A percentile compares a stretch with the other conserved stretches of the same genome.
Conservation (phyloP, 2,888 invertebrate species). For the Pyrrhia umbra region DNA sequence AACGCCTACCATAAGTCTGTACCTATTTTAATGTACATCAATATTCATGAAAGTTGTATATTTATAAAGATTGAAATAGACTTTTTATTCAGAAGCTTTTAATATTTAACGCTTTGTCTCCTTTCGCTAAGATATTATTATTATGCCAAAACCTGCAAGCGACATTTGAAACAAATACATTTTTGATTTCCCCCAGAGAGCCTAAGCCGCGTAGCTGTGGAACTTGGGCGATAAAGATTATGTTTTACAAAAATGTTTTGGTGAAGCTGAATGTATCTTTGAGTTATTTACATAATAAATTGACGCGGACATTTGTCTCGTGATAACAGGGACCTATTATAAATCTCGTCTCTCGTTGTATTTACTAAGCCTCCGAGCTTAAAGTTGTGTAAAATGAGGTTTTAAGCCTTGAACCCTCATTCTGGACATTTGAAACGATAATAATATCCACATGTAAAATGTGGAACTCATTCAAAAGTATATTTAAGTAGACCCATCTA, state of each 20-base stretch:
- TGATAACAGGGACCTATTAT: slow-evolving; percentile 27
- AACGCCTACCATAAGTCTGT: slow-evolving; percentile 37
- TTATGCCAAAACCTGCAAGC: slow-evolving; percentile 39
- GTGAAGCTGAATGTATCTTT: slow-evolving; percentile 39
- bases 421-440: slow-evolving; percentile 26
- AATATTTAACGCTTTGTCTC: slow-evolving; percentile 54
- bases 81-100: slow-evolving; percentile 51
- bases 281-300: slow-evolving; percentile 58
- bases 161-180: slow-evolving; percentile 56
- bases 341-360: slow-evolving; percentile 25
- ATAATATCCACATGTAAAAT: slow-evolving; percentile 16
- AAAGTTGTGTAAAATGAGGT: slow-evolving; percentile 1
- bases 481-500: slow-evolving; percentile 27
- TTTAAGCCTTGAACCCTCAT: slow-evolving; percentile 20
- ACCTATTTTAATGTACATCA: slow-evolving; percentile 49
- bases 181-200: slow-evolving; percentile 45
- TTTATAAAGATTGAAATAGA: slow-evolving; percentile 56
- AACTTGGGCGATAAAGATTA: slow-evolving; percentile 48
- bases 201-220: slow-evolving; percentile 13
- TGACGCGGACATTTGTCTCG: slow-evolving; percentile 45
- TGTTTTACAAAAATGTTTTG: slow-evolving; percentile 46
- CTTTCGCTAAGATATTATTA: slow-evolving; percentile 50
- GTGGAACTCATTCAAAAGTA: slow-evolving; percentile 20
- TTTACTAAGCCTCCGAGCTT: slow-evolving; percentile 22
- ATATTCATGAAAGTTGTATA: slow-evolving; percentile 58